These are phyloP conservation scores for Diorhabda elongata DNA, from an alignment of 1,140 invertebrate species.

Conservation along the genomic window DNA sequence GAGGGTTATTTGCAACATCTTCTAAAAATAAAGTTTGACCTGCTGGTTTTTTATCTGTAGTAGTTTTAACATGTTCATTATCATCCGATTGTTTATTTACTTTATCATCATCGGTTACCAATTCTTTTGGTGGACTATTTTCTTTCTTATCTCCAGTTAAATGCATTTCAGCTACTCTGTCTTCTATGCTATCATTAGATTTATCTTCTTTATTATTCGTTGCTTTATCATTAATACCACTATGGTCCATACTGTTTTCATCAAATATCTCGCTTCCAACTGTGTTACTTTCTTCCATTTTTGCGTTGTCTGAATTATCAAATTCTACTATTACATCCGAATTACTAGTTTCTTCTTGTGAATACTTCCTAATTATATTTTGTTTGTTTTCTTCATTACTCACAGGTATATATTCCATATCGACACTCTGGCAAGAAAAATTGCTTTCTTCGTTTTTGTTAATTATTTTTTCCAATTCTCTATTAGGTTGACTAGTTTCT, in stretches of 20 bases:
- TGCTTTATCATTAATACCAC: background rate
- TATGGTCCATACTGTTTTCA: background rate
- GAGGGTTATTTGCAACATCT: background rate
- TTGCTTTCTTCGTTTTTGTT: background rate
- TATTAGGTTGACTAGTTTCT: background rate
- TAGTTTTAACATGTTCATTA: too few relatives aligned
- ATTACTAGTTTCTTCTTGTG: background rate
- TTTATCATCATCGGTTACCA: background rate
- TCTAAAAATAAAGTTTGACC: background rate
- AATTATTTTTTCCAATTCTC: background rate
- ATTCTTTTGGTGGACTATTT: slow-evolving; percentile 5
- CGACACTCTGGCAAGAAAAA: background rate
- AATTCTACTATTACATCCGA: background rate
- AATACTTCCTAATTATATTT: too few relatives aligned
- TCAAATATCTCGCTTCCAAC: background rate
- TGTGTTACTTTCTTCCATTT: background rate
- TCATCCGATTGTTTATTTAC: background rate
- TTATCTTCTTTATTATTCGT: background rate
- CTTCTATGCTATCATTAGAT: background rate
- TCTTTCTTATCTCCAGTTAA: background rate
- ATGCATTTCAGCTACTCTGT: slow-evolving; percentile 4
- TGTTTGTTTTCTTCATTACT: background rate
- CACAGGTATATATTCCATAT: slow-evolving; percentile 2
- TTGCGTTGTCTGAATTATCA: background rate
- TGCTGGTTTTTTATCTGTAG: too few relatives aligned